These are phyloP conservation scores for Mellilla xanthometata DNA, from an alignment of 2,888 invertebrate genomes.

Conservation along the genomic window DNA sequence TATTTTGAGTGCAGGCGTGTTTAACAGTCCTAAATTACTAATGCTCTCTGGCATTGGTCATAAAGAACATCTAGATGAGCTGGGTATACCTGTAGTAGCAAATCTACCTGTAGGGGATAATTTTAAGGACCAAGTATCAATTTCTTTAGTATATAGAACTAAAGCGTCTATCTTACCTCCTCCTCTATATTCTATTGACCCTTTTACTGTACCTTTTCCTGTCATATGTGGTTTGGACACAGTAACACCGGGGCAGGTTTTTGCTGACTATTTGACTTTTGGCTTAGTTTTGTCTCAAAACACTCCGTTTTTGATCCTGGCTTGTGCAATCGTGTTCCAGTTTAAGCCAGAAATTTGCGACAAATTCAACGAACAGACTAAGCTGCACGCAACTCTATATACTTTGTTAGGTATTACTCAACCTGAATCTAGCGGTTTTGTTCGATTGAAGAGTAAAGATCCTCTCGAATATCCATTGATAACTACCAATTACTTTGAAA, in stretches of 20 bases:
- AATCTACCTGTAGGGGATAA: constrained; percentile 68
- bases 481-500: constrained; percentile 78
- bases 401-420: constrained; percentile 38
- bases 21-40: constrained; percentile 67
- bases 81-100: constrained; percentile 54
- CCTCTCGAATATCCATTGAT: constrained; percentile 81
- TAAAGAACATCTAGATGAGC: constrained; percentile 43
- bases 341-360: constrained; percentile 36
- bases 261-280: constrained; percentile 56
- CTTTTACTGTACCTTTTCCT: constrained; percentile 43
- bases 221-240: constrained; percentile 60
- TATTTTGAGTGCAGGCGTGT: constrained; percentile 64
- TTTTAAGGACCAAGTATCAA: constrained; percentile 64
- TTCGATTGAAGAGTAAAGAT: constrained; percentile 76
- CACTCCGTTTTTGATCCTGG: constrained; percentile 13
- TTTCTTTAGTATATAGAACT: constrained; percentile 43
- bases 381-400: constrained; percentile 27
- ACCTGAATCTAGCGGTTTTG: constrained; percentile 73
- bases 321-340: constrained; percentile 33
- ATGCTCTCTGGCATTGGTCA: constrained; percentile 76
- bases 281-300: constrained; percentile 27
- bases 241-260: constrained; percentile 76
- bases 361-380: constrained; percentile 24
- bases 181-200: constrained; percentile 5
- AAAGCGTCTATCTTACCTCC: constrained; percentile 15